Base-by-base conservation (phyloP, 2,888 invertebrate species). In the Volucella bombylans region DNA sequence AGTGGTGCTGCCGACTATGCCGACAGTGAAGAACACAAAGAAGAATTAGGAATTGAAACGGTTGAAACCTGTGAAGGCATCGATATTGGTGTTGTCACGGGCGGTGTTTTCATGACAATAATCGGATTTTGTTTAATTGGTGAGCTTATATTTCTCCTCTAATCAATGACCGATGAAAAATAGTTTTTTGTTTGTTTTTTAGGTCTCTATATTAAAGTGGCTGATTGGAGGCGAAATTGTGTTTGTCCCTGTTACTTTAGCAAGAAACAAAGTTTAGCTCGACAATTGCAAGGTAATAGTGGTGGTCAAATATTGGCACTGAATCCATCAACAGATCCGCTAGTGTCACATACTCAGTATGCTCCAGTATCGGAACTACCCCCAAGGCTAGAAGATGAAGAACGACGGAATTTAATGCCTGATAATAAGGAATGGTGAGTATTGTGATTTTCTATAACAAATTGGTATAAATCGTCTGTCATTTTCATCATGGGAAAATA, bases 321-420 rank as follows among this genome's bases (percentile, higher is more conserved):
- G 71, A 95, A 95, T 92, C 96, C 96, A 64, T 95, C 95, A 59
- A 96, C 95, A 45, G 96, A 96, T 92, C 94, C 95, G 43, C 92
- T 96, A 87, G 95, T 96, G 64, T 94, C 95, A 0, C 92, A 92
- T 80, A 95, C 95, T 43, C 95, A 95, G 91, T 95, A 96, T 92
- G 95, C 95, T 59, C 95, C 95, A 0, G 95, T 95, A 15, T 94
- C 95, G 47, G 96, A 96, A 91, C 94, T 95, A 87, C 95, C 95
- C 57, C 93, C 94, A 12, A 93, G 94, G 69, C 95, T 93, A 92
- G 95, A 93, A 67, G 90, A 90, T 69, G 93, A 93, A 87, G 95
- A 96, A 89, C 94, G 95, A 90, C 93, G 95, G 89, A 95, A 95
- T 90, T 93, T 96, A 88, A 95, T 96, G 95, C 92, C 93, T 85